Base-by-base conservation (phyloP, 2,888 invertebrate species). In the Nemotelus pantherinus region DNA sequence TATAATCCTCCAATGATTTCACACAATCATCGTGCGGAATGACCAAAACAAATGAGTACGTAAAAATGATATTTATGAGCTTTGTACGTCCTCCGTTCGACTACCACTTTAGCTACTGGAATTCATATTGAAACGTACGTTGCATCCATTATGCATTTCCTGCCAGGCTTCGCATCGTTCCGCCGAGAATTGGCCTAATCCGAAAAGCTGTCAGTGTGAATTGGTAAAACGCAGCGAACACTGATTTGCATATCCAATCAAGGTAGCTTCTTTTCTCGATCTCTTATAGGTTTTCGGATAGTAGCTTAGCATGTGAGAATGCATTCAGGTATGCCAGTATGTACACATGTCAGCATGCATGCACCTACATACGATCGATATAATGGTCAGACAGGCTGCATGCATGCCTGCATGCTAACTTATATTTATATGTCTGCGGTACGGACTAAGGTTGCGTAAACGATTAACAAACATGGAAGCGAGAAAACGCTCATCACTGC, bases 181-280 rank as follows among this genome's bases (percentile, higher is more conserved):
- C 71, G 43, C 71, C 43, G 43, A 9, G 57, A 44, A 55, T 55
- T 43, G 71, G 71, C 57, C 55, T 71, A 57, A 55, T 71, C 71
- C 44, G 71, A 53, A 55, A 57, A 43, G 53, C 71, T 71, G 71
- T 71, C 71, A 55, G 71, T 41, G 25, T 39, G 25, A 71, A 44
- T 71, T 55, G n/a, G 25, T 45, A 71, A 43, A 68, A 68, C 10
- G 53, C 53, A 44, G 71, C 57, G 57, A 7, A n/a, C 48, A 63
- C 76, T 78, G 71, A 78, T 78, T 78, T 78, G 78, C 78, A 78
- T 78, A 78, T 70, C 78, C 78, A 78, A 78, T 78, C 75, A 78
- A 65, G 48, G 74, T 45, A 47, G 45, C 39, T 25, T 47, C n/a
- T 47, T 44, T 65, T 47, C 47, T 47, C 10, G 9, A 65, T 65